Evolutionary conservation across 2,113 vertebrate species (phyloP).

Genomic region (Hipposideros armiger): DNA sequence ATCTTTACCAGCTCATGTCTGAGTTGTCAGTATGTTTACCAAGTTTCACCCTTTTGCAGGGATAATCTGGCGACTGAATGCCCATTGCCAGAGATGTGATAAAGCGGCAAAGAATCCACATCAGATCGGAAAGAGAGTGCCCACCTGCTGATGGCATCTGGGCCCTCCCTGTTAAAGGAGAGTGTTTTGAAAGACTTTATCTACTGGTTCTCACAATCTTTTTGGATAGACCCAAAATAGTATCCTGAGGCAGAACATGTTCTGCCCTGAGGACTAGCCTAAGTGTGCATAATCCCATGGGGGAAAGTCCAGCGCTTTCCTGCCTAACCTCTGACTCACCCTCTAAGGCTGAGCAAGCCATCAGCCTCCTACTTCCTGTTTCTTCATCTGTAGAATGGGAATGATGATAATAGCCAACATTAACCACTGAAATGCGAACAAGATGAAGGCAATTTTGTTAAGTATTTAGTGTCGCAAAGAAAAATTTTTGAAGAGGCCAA

Average conservation of each 20-base stretch:
- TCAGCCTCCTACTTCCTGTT: not conserved
- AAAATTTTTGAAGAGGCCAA: not conserved
- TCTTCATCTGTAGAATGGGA: not conserved
- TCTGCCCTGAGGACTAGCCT: not conserved
- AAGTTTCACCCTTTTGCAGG: not conserved
- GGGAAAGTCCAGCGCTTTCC: not conserved
- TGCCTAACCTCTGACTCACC: conserved; percentile 38
- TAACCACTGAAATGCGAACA: not conserved
- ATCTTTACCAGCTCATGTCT: not conserved
- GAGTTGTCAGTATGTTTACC: not conserved
- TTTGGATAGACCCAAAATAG: not conserved
- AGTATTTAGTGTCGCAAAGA: not conserved
- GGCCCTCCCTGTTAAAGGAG: not conserved
- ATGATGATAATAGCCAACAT: not conserved
- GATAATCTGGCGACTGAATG: not conserved
- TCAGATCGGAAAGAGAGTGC: not conserved
- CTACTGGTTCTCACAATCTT: not conserved
- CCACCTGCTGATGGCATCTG: not conserved
- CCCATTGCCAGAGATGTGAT: not conserved
- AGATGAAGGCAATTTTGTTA: not conserved
- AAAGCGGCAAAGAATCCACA: not conserved
- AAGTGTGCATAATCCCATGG: not conserved
- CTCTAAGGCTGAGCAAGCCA: not conserved
- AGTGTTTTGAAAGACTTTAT: conserved; percentile 40
- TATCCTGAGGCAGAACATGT: not conserved